phyloP scores from a whole-genome alignment of 2,888 invertebrate species.

The Athetis lepigone region DNA sequence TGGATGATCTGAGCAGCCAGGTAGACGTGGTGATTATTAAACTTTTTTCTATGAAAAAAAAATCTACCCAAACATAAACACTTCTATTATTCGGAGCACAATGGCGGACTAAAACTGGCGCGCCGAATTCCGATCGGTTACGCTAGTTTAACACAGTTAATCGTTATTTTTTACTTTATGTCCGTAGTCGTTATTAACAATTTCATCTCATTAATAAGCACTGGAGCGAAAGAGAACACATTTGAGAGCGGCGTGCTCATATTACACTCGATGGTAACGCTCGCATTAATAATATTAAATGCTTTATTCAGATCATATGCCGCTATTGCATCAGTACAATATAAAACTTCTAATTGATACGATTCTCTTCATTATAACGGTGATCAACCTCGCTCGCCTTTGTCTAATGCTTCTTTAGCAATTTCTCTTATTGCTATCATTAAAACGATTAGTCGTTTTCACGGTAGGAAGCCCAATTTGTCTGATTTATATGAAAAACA shows the following conservation, averaged over 20 bases:
- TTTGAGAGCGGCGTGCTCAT: conserved; percentile 74
- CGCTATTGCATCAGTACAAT: conserved; percentile 64
- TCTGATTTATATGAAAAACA: conserved; percentile 46
- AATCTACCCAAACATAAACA: conserved; percentile 87
- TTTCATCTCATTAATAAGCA: conserved; percentile 87
- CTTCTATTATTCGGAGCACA: conserved; percentile 84
- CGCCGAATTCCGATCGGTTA: conserved; percentile 87
- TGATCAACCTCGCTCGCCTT: conserved; percentile 57
- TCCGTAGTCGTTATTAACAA: conserved; percentile 83
- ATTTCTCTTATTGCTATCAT: conserved; percentile 52
- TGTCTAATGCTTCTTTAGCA: conserved; percentile 50
- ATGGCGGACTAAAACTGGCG: conserved; percentile 81
- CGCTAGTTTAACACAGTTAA: conserved; percentile 89
- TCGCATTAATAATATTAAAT: conserved; percentile 81
- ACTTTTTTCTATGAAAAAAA: conserved; percentile 74
- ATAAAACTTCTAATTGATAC: conserved; percentile 63
- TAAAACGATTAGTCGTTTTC: conserved; percentile 48
- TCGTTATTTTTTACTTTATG: conserved; percentile 85
- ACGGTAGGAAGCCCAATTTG: conserved; percentile 41
- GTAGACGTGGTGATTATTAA: conserved; percentile 82
- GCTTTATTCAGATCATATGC: conserved; percentile 78
- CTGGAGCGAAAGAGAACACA: conserved; percentile 83
- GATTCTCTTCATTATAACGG: conserved; percentile 55
- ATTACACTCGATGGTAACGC: conserved; percentile 76
- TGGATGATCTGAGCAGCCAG: conserved; percentile 83